A percentile compares a stretch with the other conserved stretches of the same genome.
Conservation (phyloP, 2,113 vertebrate species). For the Centrocercus urophasianus region DNA sequence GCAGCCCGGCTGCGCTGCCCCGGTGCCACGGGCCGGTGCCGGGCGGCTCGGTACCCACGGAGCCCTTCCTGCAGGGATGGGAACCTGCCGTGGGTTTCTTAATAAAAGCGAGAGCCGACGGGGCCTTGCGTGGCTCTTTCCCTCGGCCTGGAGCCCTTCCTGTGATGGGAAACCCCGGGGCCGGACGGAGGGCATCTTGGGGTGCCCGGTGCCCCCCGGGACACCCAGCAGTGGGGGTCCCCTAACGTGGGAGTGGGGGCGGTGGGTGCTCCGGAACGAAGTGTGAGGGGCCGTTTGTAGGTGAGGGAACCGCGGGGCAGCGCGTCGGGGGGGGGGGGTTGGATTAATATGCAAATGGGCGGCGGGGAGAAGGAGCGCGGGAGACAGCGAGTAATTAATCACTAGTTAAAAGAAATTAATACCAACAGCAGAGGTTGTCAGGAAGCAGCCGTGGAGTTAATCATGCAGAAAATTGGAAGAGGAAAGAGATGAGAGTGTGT, state of each 20-base stretch:
- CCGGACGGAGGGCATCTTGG: neutral
- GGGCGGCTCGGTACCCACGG: neutral
- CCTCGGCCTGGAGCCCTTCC: neutral
- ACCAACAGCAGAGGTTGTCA: conserved; percentile 38
- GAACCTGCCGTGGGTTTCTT: neutral
- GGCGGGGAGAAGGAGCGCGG: neutral
- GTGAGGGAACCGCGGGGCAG: neutral
- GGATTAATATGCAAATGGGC: conserved; percentile 58
- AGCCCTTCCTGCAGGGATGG: neutral
- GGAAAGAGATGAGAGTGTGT: neutral
- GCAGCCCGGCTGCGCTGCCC: neutral
- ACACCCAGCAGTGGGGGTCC: neutral
- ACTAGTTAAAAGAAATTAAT: conserved; percentile 52
- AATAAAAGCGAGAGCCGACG: neutral
- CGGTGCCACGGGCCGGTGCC: neutral
- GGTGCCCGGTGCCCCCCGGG: no score
- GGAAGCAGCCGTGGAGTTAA: conserved; percentile 37
- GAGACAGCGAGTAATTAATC: conserved; percentile 47
- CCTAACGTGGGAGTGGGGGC: no score
- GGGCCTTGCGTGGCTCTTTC: neutral
- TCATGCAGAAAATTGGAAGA: conserved; percentile 61
- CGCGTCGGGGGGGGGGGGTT: no score
- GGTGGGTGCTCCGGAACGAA: no score
- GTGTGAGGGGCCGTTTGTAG: neutral
- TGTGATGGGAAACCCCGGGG: neutral